phyloP scores from a whole-genome alignment of 2,113 vertebrate species.

The Lepus americanus region DNA sequence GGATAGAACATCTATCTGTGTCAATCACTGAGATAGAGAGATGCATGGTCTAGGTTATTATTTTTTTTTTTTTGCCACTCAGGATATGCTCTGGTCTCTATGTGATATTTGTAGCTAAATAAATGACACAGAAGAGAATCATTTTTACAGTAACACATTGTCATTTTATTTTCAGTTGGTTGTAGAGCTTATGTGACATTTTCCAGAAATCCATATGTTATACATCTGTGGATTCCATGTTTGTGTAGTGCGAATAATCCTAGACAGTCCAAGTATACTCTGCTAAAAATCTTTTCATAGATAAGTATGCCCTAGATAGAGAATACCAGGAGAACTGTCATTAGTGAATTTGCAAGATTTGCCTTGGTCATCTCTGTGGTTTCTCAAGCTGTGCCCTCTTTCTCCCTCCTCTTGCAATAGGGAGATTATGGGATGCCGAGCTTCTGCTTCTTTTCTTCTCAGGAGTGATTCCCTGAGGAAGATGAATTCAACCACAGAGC shows the following conservation, averaged over 20 bases:
- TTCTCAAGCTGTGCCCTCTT: not conserved
- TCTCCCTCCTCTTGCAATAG: not conserved
- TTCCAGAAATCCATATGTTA: not conserved
- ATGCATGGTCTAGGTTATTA: not conserved
- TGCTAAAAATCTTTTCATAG: slow-evolving; percentile 7
- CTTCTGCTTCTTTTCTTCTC: not conserved
- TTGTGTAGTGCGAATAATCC: not conserved
- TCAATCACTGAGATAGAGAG: not conserved
- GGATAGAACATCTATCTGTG: no score
- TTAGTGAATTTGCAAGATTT: not conserved
- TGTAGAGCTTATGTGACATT: not conserved
- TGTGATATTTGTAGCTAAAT: not conserved
- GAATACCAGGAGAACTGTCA: not conserved
- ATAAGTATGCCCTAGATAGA: not conserved
- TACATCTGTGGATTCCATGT: not conserved
- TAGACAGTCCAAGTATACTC: not conserved
- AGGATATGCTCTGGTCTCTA: not conserved
- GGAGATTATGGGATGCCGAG: not conserved
- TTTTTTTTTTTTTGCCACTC: not conserved
- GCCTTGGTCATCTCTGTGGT: not conserved
- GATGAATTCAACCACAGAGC: not conserved
- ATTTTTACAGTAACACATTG: not conserved
- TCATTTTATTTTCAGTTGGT: slow-evolving; percentile 11
- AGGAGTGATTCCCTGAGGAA: not conserved
- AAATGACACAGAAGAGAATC: not conserved